Percentiles rank a stretch among this genome's conserved stretches.
phyloP scores from a whole-genome alignment of 2,888 invertebrate genomes.

The Dyspetes luteomarginatus region DNA sequence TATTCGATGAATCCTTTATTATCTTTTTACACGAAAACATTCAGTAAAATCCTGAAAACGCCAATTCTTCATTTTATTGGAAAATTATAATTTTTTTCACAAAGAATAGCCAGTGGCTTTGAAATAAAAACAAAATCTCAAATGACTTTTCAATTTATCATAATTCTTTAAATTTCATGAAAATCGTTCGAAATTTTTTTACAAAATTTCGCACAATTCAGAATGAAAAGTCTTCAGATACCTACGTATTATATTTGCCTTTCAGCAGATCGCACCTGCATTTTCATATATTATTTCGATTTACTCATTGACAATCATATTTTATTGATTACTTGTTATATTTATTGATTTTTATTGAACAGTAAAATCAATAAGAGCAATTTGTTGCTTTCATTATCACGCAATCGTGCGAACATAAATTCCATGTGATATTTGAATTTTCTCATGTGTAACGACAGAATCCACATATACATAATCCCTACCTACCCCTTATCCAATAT shows the following conservation, averaged over 20 bases:
- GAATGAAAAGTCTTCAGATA: too few species aligned
- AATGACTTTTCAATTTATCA: too few species aligned
- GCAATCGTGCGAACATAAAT: conserved; percentile 1
- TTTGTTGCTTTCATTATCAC: neutral
- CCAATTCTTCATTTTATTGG: too few species aligned
- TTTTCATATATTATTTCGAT: conserved; percentile 24
- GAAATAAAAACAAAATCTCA: too few species aligned
- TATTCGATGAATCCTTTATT: too few species aligned
- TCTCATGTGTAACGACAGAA: conserved; percentile 11
- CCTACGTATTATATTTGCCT: conserved; percentile 61
- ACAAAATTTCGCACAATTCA: too few species aligned
- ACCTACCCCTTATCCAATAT: conserved; percentile 28
- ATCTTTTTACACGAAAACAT: too few species aligned
- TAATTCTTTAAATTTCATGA: too few species aligned
- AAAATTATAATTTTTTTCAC: too few species aligned
- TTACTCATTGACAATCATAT: conserved; percentile 21
- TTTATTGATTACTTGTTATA: conserved; percentile 14
- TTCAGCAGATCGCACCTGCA: conserved; percentile 78
- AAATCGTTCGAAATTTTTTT: neutral
- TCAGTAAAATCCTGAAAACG: too few species aligned
- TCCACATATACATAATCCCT: conserved; percentile 48
- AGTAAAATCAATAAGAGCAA: neutral
- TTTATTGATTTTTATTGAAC: neutral
- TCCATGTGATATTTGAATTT: conserved; percentile 1
- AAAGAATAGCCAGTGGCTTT: too few species aligned